A percentile compares a stretch with the other conserved stretches of the same genome.
phyloP scores from a whole-genome alignment of 2,888 invertebrate genomes.

The Acanthacorydalis orientalis region DNA sequence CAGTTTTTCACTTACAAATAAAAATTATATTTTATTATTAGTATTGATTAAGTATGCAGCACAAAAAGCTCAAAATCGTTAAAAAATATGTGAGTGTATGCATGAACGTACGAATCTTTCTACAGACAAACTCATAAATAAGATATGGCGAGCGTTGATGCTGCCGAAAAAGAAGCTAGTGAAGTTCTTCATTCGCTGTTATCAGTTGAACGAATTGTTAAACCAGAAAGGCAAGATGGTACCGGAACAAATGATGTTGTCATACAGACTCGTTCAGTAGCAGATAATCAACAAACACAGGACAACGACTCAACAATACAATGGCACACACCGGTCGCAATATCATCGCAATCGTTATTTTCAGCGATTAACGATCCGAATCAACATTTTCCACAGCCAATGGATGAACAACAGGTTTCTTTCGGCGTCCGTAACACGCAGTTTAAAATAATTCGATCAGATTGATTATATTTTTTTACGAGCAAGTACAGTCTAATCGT shows the following conservation, averaged over 20 bases:
- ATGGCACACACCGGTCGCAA: constrained; percentile 42
- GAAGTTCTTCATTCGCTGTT: constrained; percentile 49
- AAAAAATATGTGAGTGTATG: neutral
- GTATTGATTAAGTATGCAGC: no score
- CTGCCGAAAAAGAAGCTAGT: constrained; percentile 53
- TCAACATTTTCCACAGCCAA: constrained; percentile 22
- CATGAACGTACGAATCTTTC: neutral
- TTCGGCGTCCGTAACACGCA: neutral
- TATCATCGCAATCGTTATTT: constrained; percentile 25
- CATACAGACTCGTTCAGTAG: neutral
- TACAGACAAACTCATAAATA: constrained; percentile 13
- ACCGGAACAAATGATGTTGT: constrained; percentile 4
- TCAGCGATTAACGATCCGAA: constrained; percentile 21
- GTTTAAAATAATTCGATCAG: neutral
- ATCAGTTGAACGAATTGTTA: constrained; percentile 47
- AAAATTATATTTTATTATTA: no score
- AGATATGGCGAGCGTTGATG: constrained; percentile 45
- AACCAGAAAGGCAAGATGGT: constrained; percentile 18
- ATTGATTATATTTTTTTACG: neutral
- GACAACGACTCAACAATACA: constrained; percentile 31
- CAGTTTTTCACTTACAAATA: no score
- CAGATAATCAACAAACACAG: constrained; percentile 14
- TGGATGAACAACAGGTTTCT: constrained; percentile 25
- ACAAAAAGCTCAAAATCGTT: no score
- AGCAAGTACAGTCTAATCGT: no score